Percentiles rank a stretch among this genome's conserved stretches.
Conservation (phyloP, 2,888 invertebrate species). For the Gymnocheta viridis region DNA sequence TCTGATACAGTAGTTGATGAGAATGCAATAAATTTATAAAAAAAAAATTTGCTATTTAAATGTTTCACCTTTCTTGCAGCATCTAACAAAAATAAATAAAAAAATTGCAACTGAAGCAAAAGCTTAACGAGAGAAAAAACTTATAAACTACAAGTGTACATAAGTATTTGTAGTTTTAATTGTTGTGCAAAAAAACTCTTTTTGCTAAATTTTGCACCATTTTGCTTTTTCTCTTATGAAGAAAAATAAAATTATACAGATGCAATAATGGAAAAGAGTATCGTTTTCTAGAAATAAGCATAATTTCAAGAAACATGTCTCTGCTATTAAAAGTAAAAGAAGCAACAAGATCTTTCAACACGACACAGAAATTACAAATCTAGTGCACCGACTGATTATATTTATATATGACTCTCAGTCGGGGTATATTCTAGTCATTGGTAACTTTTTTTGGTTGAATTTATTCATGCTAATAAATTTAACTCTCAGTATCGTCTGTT, state of each 20-base stretch:
- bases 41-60: background rate
- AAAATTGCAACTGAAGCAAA: no score
- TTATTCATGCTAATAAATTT: conserved; percentile 13
- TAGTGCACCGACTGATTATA: background rate
- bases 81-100: background rate
- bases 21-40: background rate
- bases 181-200: background rate
- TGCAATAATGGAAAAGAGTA: background rate
- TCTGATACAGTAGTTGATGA: no score
- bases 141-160: background rate
- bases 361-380: background rate
- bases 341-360: background rate
- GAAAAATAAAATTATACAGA: background rate
- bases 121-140: no score
- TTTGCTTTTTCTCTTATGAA: conserved; percentile 1
- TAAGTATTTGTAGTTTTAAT: conserved; percentile 9
- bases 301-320: conserved; percentile 34
- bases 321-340: conserved; percentile 25
- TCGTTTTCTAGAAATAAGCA: conserved; percentile 17
- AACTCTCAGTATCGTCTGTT: background rate
- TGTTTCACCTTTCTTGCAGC: background rate
- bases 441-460: background rate
- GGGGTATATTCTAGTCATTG: background rate
- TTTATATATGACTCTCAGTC: background rate
- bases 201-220: background rate